Percentiles rank a stretch among this genome's conserved stretches.
phyloP scores from a whole-genome alignment of 2,113 vertebrate genomes.

The Amia ocellicauda region DNA sequence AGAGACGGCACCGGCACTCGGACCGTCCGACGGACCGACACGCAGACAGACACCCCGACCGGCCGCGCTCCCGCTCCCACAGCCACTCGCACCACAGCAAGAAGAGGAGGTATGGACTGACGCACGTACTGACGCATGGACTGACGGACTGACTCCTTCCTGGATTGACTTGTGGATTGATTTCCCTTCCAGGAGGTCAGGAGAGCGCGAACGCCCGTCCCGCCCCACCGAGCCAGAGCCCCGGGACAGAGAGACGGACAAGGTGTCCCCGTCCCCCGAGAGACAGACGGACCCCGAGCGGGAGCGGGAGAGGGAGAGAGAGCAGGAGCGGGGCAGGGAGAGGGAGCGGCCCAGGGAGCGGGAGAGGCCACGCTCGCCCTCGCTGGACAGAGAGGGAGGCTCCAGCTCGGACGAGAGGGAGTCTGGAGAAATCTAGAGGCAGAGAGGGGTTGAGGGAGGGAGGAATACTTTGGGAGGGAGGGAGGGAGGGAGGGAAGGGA shows the following conservation, averaged over 20 bases:
- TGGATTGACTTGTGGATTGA: no score
- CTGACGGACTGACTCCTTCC: no score
- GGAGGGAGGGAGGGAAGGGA: not conserved
- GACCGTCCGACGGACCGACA: slow-evolving; percentile 1
- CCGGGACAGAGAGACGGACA: no score
- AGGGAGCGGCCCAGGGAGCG: not conserved
- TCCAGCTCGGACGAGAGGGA: slow-evolving; percentile 27
- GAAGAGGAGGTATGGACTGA: slow-evolving; percentile 20
- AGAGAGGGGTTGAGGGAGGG: not conserved
- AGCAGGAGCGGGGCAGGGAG: no score
- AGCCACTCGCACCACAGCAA: slow-evolving; percentile 27
- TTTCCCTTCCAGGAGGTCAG: no score
- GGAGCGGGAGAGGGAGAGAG: no score
- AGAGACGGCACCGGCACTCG: slow-evolving; percentile 22
- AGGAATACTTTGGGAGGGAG: not conserved
- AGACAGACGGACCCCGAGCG: no score
- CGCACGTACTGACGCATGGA: no score
- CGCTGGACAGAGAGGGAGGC: slow-evolving; percentile 16
- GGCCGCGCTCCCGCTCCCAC: slow-evolving; percentile 22
- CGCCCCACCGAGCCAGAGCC: no score
- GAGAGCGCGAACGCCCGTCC: no score
- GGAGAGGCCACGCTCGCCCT: slow-evolving; percentile 17
- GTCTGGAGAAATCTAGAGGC: slow-evolving; percentile 20
- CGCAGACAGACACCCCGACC: slow-evolving; percentile 13
- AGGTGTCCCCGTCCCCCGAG: no score